phyloP scores from a whole-genome alignment of 2,797 vertebrate genomes.

The Urophycis tenuis region DNA sequence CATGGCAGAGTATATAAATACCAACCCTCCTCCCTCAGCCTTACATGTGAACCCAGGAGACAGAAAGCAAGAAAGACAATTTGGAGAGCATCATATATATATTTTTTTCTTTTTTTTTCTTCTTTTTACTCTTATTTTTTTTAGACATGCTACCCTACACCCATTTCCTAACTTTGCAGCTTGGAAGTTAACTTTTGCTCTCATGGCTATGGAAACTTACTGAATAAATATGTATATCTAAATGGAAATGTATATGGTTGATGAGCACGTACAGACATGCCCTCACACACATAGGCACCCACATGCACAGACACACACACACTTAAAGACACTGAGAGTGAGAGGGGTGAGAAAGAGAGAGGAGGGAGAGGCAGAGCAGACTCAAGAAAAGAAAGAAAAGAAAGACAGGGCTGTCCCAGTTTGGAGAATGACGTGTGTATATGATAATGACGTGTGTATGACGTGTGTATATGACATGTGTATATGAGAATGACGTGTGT shows the following conservation, averaged over 20 bases:
- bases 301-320: neutral
- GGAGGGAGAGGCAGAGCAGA: neutral
- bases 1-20: slow-evolving; percentile 62
- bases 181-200: slow-evolving; percentile 9
- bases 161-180: slow-evolving; percentile 33
- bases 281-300: neutral
- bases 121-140: neutral
- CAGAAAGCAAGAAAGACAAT: slow-evolving; percentile 31
- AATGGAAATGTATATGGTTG: slow-evolving; percentile 21
- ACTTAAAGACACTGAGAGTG: slow-evolving; percentile 3
- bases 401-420: neutral
- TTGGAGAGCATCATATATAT: slow-evolving; percentile 25
- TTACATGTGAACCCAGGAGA: slow-evolving; percentile 41
- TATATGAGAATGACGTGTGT: too few relatives aligned
- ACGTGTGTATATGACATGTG: too few relatives aligned
- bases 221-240: slow-evolving; percentile 5
- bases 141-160: slow-evolving; percentile 20
- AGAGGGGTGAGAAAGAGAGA: neutral
- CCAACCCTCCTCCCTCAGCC: slow-evolving; percentile 33
- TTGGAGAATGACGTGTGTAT: too few relatives aligned
- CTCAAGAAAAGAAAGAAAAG: slow-evolving; percentile 18
- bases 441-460: too few relatives aligned
- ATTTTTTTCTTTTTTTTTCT: neutral
- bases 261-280: slow-evolving; percentile 5
- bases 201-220: slow-evolving; percentile 23